phyloP scores from a whole-genome alignment of 2,888 invertebrate species.

The Coleophora flavipennella region DNA sequence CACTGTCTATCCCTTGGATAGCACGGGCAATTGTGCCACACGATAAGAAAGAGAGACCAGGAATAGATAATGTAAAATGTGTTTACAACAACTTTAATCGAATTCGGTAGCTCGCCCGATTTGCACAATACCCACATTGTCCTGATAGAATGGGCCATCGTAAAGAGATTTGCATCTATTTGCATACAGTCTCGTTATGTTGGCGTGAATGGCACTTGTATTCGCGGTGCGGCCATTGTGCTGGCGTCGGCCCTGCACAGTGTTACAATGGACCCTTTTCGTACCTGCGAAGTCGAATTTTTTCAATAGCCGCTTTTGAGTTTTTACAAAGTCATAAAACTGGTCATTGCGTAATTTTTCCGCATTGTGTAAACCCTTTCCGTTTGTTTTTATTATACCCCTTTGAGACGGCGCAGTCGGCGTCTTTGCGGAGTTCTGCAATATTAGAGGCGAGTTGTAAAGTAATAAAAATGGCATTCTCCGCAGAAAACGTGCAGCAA shows the following conservation, averaged over 20 bases:
- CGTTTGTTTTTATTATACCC: slow-evolving; percentile 65
- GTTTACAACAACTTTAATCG: slow-evolving; percentile 43
- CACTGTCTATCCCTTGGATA: no score
- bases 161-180: slow-evolving; percentile 57
- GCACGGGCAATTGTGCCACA: no score
- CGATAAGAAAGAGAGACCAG: no score
- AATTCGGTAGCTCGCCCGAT: slow-evolving; percentile 43
- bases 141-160: slow-evolving; percentile 30
- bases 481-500: slow-evolving; percentile 59
- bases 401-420: slow-evolving; percentile 54
- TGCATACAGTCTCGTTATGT: slow-evolving; percentile 52
- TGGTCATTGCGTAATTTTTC: slow-evolving; percentile 67
- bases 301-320: slow-evolving; percentile 28
- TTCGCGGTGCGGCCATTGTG: slow-evolving; percentile 34
- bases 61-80: slow-evolving; percentile 34
- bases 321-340: slow-evolving; percentile 47
- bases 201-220: slow-evolving; percentile 39
- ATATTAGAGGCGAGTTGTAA: slow-evolving; percentile 51
- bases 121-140: slow-evolving; percentile 35
- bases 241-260: slow-evolving; percentile 22
- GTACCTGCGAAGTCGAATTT: slow-evolving; percentile 63
- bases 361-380: slow-evolving; percentile 70
- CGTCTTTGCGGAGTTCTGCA: slow-evolving; percentile 62
- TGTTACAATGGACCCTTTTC: slow-evolving; percentile 38
- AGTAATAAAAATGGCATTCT: slow-evolving; percentile 67